Conservation (phyloP, 2,113 vertebrate genomes). For the Dicentrarchus labrax region DNA sequence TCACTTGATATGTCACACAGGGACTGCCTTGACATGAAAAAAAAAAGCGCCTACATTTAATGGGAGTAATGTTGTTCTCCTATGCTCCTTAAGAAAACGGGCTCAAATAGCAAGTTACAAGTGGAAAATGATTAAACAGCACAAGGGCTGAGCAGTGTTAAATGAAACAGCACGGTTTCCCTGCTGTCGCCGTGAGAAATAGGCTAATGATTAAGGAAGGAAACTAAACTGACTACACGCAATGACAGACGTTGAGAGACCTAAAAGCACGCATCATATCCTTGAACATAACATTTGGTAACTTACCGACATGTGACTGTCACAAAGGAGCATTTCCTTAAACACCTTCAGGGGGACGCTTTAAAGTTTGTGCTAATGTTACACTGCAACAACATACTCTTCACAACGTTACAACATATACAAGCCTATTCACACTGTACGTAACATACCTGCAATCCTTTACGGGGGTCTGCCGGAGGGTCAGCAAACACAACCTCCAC, state of each 20-base stretch:
- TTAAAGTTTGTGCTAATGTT: not conserved
- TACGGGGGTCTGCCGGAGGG: not conserved
- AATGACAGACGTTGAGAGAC: constrained; percentile 31
- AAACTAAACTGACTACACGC: constrained; percentile 27
- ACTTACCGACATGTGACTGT: not conserved
- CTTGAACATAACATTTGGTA: not conserved
- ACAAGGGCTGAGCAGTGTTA: not conserved
- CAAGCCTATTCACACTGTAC: not conserved
- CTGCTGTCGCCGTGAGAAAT: not conserved
- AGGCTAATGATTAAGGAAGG: constrained; percentile 29
- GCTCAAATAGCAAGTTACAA: not conserved
- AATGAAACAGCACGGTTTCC: not conserved
- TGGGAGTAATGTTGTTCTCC: too few relatives aligned
- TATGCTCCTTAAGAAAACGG: not conserved
- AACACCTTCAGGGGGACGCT: constrained; percentile 23
- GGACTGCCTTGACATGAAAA: too few relatives aligned
- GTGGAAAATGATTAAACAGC: not conserved
- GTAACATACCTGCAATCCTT: constrained; percentile 36
- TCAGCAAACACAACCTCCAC: not conserved
- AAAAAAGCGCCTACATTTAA: not conserved
- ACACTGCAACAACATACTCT: not conserved
- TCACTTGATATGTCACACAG: constrained; percentile 22
- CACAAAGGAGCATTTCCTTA: constrained; percentile 18
- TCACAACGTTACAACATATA: not conserved
- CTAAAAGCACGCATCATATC: not conserved